A percentile compares a stretch with the other conserved stretches of the same genome.
These are phyloP conservation scores for Phocides pigmalion DNA, from an alignment of 1,140 invertebrate genomes.

Conservation along the genomic window DNA sequence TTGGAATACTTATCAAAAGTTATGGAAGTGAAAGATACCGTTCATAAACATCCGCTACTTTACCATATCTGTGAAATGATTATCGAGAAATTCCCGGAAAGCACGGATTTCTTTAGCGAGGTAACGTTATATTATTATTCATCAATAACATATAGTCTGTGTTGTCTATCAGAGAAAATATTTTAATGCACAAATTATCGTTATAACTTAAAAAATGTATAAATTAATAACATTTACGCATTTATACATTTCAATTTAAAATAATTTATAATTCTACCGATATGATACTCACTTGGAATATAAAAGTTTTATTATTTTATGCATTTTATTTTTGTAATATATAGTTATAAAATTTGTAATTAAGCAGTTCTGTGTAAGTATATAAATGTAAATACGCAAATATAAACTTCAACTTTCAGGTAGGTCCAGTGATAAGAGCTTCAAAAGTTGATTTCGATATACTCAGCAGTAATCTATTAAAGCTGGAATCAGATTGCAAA, in stretches of 20 bases:
- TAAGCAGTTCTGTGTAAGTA: too few species aligned
- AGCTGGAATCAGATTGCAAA: slow-evolving; percentile 98
- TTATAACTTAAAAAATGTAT: too few species aligned
- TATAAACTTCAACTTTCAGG: slow-evolving; percentile 80
- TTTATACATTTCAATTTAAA: too few species aligned
- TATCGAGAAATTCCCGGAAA: slow-evolving; percentile 97
- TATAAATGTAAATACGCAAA: slow-evolving; percentile 2
- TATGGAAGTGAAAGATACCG: slow-evolving; percentile 99
- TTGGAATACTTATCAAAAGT: slow-evolving; percentile 99
- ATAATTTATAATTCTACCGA: too few species aligned
- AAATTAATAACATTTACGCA: too few species aligned
- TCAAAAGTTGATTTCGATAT: slow-evolving; percentile 97
- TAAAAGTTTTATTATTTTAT: too few species aligned
- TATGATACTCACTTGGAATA: too few species aligned
- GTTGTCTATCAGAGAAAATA: too few species aligned
- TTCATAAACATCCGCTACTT: slow-evolving; percentile 98
- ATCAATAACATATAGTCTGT: not conserved
- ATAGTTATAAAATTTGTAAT: too few species aligned
- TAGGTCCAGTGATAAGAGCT: slow-evolving; percentile 95
- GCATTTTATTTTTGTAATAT: too few species aligned
- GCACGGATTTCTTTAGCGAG: slow-evolving; percentile 98
- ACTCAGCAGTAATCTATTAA: slow-evolving; percentile 92
- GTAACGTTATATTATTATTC: slow-evolving; percentile 59
- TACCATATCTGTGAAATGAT: slow-evolving; percentile 99
- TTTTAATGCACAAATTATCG: too few species aligned